Conservation (phyloP, 2,113 vertebrate species). For the Oceanodroma tethys region DNA sequence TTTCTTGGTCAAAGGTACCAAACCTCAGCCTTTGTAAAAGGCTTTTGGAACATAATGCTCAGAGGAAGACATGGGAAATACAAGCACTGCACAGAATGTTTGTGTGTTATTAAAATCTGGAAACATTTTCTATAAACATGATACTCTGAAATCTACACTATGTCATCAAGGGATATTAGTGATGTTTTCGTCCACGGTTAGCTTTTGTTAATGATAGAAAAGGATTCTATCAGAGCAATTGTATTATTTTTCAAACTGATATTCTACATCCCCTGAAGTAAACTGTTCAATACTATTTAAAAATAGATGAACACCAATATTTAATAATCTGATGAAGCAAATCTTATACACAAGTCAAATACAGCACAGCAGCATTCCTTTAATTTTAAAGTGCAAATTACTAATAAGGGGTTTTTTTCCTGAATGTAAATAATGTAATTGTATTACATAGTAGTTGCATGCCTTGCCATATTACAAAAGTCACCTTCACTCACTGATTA, state of each 20-base stretch:
- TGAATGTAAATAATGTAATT: accelerated
- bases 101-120: background rate
- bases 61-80: background rate
- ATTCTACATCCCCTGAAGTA: background rate
- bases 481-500: background rate
- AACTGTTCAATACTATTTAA: background rate
- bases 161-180: background rate
- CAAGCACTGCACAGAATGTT: background rate
- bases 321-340: background rate
- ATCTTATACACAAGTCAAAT: background rate
- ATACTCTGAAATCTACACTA: background rate
- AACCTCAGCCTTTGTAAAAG: background rate
- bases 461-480: background rate
- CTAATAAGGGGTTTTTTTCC: accelerated
- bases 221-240: background rate
- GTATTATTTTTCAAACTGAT: background rate
- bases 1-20: background rate
- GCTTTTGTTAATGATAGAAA: background rate
- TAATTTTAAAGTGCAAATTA: background rate
- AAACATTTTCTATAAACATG: background rate
- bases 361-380: background rate
- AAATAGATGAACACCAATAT: background rate
- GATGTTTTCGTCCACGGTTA: background rate
- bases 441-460: accelerated
- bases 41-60: background rate